A percentile compares a stretch with the other conserved stretches of the same genome.
Evolutionary conservation across 2,888 invertebrate species (phyloP).

Genomic region (Drosophila pseudotakahashii): DNA sequence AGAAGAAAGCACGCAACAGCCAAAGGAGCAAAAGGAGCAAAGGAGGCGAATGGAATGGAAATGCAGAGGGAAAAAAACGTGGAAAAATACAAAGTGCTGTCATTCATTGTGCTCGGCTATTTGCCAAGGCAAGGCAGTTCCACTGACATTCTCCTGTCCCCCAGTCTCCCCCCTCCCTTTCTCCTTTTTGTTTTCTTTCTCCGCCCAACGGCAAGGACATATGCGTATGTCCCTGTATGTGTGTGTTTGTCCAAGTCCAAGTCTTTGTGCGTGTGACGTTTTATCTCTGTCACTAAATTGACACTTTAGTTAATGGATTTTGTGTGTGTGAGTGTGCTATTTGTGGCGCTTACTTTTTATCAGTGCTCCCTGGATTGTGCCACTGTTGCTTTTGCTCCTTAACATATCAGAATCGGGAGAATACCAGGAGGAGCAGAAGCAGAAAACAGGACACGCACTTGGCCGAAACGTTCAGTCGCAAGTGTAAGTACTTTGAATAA

Average conservation of each 20-base stretch:
- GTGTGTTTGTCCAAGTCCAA: slow-evolving; percentile 35
- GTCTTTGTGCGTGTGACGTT: slow-evolving; percentile 66
- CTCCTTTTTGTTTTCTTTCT: slow-evolving; percentile 30
- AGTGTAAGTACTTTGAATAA: slow-evolving; percentile 76
- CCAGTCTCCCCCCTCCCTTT: background rate
- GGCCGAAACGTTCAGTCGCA: slow-evolving; percentile 44
- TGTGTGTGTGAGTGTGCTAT: slow-evolving; percentile 66
- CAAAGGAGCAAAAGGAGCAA: slow-evolving; percentile 34
- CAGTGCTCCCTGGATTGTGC: slow-evolving; percentile 47
- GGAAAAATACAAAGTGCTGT: slow-evolving; percentile 75
- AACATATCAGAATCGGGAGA: slow-evolving; percentile 17
- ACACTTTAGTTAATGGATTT: slow-evolving; percentile 83
- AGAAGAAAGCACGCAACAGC: slow-evolving; percentile 37
- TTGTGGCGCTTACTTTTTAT: slow-evolving; percentile 59
- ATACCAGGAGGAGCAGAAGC: slow-evolving; percentile 1
- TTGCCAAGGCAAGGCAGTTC: slow-evolving; percentile 45
- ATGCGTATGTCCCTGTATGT: slow-evolving; percentile 6
- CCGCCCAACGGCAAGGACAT: slow-evolving; percentile 3
- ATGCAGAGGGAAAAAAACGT: slow-evolving; percentile 45
- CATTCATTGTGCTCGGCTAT: slow-evolving; percentile 74
- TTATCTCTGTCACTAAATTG: slow-evolving; percentile 84
- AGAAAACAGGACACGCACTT: slow-evolving; percentile 53
- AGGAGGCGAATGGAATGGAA: slow-evolving; percentile 1
- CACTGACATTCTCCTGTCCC: slow-evolving; percentile 35
- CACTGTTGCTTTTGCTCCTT: slow-evolving; percentile 50